Evolutionary conservation across 2,797 vertebrate species (phyloP), one percentile per base, ranked within the genome.

Genomic region (Megalops cyprinoides): DNA sequence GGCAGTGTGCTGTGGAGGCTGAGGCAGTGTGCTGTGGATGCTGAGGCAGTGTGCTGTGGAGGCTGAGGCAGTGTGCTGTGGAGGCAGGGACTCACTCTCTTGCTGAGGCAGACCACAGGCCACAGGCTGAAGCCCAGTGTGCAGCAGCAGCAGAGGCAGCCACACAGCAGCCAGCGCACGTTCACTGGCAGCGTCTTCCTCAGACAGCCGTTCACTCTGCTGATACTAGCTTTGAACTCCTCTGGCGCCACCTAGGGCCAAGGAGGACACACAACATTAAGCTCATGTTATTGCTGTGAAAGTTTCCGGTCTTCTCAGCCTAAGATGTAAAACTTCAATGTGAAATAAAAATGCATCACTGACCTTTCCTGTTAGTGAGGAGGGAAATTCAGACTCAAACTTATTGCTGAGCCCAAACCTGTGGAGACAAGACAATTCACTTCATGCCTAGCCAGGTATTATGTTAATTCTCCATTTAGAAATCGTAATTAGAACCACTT

Each of bases 391-490:
- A 62, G 97, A 96, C 94, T 99, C 97, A 89, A 99, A 99, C 95
- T 98, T 99, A 95, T 99, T 99, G 93, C 97, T 99, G 79, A 99
- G 94, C 87, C 98, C 98, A 95, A 99, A 99, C 89, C 98, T 99
- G 92, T 74, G 69, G 75, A 44, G 9, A 86, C 83, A 85, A 86
- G 14, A 83, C 56, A n/a, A n/a, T n/a, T n/a, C n/a, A n/a, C n/a
- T n/a, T n/a, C n/a, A n/a, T n/a, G n/a, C n/a, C n/a, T n/a, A n/a
- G n/a, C n/a, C n/a, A n/a, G n/a, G n/a, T n/a, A n/a, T n/a, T n/a
- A n/a, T n/a, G n/a, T n/a, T n/a, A n/a, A n/a, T n/a, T n/a, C n/a
- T n/a, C n/a, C n/a, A n/a, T n/a, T n/a, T n/a, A n/a, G n/a, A n/a
- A n/a, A n/a, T n/a, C n/a, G n/a, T n/a, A n/a, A n/a, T n/a, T n/a